Conservation (phyloP, 1,140 invertebrate genomes). For the Ephestia elutella region DNA sequence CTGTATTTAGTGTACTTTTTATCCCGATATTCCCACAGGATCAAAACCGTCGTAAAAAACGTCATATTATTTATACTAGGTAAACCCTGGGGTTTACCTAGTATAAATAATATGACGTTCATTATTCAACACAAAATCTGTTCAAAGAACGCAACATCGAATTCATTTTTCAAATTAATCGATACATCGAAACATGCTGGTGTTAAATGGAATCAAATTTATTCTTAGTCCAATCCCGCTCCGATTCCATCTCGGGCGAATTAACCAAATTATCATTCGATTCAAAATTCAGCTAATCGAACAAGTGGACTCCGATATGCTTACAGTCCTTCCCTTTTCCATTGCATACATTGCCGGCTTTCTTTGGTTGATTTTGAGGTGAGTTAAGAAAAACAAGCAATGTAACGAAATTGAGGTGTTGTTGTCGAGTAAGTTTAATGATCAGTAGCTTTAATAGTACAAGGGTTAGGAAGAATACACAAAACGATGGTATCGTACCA, state of each 20-base stretch:
- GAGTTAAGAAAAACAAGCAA: neutral
- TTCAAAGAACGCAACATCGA: neutral
- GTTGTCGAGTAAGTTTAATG: neutral
- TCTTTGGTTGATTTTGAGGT: neutral
- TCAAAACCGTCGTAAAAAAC: no score
- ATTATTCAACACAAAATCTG: no score
- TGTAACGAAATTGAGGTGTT: neutral
- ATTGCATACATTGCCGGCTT: neutral
- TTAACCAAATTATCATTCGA: slow-evolving; percentile 9
- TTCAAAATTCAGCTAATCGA: slow-evolving; percentile 10
- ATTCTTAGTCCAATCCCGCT: slow-evolving; percentile 1
- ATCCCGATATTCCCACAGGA: no score
- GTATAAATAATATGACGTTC: no score
- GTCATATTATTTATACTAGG: no score
- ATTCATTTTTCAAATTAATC: neutral
- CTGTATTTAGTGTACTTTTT: no score
- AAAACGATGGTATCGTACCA: slow-evolving; percentile 5
- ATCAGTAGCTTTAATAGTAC: neutral
- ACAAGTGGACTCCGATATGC: neutral
- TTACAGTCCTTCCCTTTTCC: neutral
- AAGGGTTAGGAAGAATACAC: neutral
- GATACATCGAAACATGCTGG: neutral
- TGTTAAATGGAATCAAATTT: slow-evolving; percentile 1
- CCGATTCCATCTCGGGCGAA: neutral
- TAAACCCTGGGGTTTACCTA: no score